Evolutionary conservation across 1,140 invertebrate species (phyloP).

Genomic region (Leptoteleia sp.): DNA sequence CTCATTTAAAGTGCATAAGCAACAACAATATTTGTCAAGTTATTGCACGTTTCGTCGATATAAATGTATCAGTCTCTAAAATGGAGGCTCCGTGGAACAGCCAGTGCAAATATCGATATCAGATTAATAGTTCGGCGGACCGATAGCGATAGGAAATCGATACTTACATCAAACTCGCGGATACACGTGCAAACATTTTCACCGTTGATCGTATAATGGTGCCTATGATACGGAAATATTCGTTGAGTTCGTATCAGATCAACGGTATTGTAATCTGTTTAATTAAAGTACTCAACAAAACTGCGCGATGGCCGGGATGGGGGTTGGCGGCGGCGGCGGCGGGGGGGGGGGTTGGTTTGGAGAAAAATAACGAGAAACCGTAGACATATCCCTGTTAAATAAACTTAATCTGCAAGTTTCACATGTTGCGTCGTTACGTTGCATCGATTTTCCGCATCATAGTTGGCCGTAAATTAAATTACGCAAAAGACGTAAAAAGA

Average conservation of each 20-base stretch:
- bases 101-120: slow-evolving; percentile 25
- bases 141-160: slow-evolving; percentile 35
- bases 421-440: no score
- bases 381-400: no score
- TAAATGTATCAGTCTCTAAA: slow-evolving; percentile 24
- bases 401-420: no score
- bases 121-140: slow-evolving; percentile 37
- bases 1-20: slow-evolving; percentile 15
- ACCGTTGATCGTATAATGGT: slow-evolving; percentile 26
- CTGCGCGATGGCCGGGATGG: no score
- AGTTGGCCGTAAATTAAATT: no score
- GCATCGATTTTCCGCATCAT: no score
- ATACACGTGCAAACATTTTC: slow-evolving; percentile 31
- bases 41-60: slow-evolving; percentile 11
- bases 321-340: no score
- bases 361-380: no score
- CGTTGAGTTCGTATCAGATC: slow-evolving; percentile 21
- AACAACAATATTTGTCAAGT: slow-evolving; percentile 23
- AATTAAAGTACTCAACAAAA: not conserved
- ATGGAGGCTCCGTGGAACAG: slow-evolving; percentile 9
- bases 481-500: no score
- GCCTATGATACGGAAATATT: slow-evolving; percentile 27
- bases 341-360: no score
- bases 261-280: not conserved
- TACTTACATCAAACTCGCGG: slow-evolving; percentile 32